Base-by-base conservation (phyloP, 2,888 invertebrate genomes). In the Zaprionus bogoriensis region DNA sequence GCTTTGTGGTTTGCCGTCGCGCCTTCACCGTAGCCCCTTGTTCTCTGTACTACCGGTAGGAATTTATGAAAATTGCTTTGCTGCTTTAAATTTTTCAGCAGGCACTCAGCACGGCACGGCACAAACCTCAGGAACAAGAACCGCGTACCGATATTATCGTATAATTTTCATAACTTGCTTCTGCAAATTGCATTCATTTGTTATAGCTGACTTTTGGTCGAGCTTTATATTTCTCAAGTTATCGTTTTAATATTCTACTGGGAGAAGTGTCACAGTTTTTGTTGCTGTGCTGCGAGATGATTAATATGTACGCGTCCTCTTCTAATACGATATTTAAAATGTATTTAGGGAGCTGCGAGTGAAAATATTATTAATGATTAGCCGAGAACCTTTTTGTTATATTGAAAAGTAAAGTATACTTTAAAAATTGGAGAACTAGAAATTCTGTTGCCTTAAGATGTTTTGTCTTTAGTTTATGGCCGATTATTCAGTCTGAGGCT, bases 1-100 rank as follows among this genome's bases (percentile, higher is more conserved):
- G 75, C 65, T 85, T 75, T 73, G 74, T 70, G 74, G 63, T 66
- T 80, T 79, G 58, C 55, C 42, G 23, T 52, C 51, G 58, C 42
- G 7, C 12, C 22, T 32, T 52, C 27, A 17, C 4, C 22, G 19
- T 14, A 27, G 22, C 41, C n/a, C n/a, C 27, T 38, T 45, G 32
- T 23, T 60, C 63, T 32, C 14, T 14, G 1, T n/a, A 10, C 39
- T 20, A 52, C 51, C 45, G 47, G 58, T 60, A 74, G 61, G 73
- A 67, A 78, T 80, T 77, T 81, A 72, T 77, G 73, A 69, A 82
- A 78, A 85, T 82, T 62, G 63, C 52, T 69, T 65, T 65, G 57
- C 52, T 54, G 58, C 50, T 68, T 65, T 84, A 69, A 67, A 79
- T 81, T 69, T 85, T 85, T 79, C 45, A 79, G 85, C 61, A 73